Percentiles rank a stretch among this genome's conserved stretches.
These are phyloP conservation scores for Hyperoplus lanceolatus DNA, from an alignment of 2,797 vertebrate species.

Conservation along the genomic window DNA sequence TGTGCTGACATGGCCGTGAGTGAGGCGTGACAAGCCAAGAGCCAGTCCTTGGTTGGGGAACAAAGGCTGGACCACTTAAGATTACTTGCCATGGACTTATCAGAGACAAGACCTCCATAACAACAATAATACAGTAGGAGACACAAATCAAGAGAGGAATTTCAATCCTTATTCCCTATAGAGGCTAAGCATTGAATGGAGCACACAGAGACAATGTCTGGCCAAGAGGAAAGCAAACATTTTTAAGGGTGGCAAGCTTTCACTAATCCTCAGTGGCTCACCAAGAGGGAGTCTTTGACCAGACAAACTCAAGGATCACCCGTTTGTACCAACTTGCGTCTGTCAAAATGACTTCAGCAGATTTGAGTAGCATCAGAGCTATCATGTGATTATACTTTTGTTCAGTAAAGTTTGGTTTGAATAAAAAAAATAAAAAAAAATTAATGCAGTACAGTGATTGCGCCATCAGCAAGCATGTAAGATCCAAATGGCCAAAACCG, in stretches of 20 bases:
- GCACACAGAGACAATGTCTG: constrained; percentile 47
- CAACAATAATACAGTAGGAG: constrained; percentile 49
- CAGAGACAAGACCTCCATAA: constrained; percentile 50
- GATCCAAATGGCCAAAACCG: constrained; percentile 58
- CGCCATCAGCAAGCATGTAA: constrained; percentile 35
- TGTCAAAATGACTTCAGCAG: constrained; percentile 45
- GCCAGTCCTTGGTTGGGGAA: constrained; percentile 51
- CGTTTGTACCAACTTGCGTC: constrained; percentile 48
- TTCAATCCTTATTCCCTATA: constrained; percentile 45
- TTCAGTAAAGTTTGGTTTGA: background rate
- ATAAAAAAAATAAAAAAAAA: constrained; percentile 9
- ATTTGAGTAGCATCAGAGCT: constrained; percentile 16
- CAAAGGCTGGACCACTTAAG: constrained; percentile 63
- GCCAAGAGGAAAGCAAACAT: constrained; percentile 48
- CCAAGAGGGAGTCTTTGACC: constrained; percentile 58
- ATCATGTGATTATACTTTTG: constrained; percentile 2
- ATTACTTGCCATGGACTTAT: constrained; percentile 68
- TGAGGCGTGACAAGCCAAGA: constrained; percentile 49
- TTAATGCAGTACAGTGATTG: constrained; percentile 39
- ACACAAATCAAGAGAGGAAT: constrained; percentile 56
- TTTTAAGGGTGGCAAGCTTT: constrained; percentile 60
- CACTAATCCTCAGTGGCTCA: constrained; percentile 69
- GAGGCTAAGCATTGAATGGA: constrained; percentile 46
- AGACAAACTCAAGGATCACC: constrained; percentile 52
- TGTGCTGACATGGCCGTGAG: constrained; percentile 28